Conservation (phyloP, 2,888 invertebrate species). For the Proisotoma minuta region DNA sequence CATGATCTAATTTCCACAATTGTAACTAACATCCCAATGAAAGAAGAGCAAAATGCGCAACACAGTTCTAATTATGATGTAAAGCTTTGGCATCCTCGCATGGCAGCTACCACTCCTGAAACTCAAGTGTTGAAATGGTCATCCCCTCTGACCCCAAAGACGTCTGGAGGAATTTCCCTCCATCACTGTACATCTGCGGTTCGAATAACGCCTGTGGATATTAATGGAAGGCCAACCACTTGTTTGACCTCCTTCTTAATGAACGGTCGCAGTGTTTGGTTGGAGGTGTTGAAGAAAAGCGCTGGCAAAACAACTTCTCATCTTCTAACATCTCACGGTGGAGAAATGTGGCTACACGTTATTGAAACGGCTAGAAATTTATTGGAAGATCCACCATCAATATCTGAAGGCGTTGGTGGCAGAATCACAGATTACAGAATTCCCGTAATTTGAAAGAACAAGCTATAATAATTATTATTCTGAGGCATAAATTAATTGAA, state of each 20-base stretch:
- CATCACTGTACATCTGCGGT: constrained; percentile 80
- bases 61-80: constrained; percentile 98
- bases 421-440: constrained; percentile 86
- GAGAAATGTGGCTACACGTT: constrained; percentile 90
- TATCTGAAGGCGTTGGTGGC: constrained; percentile 91
- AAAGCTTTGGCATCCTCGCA: constrained; percentile 79
- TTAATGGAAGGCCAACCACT: constrained; percentile 85
- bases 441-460: constrained; percentile 52
- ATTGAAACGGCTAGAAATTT: constrained; percentile 76
- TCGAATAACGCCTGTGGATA: constrained; percentile 91
- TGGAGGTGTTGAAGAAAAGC: constrained; percentile 74
- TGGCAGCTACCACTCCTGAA: constrained; percentile 26
- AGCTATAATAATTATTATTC: background rate
- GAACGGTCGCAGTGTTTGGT: constrained; percentile 83
- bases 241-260: constrained; percentile 96
- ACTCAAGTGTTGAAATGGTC: constrained; percentile 79
- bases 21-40: constrained; percentile 98
- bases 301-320: constrained; percentile 5
- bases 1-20: constrained; percentile 91
- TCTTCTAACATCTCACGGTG: constrained; percentile 8
- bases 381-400: constrained; percentile 90
- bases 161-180: constrained; percentile 51
- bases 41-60: constrained; percentile 97
- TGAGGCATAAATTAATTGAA: background rate
- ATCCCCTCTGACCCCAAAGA: constrained; percentile 61